Evolutionary conservation across 92 coral and sea anemone genomes (phyloP), one percentile per base, ranked within the genome.

Genomic region (Meandrina meandrites): DNA sequence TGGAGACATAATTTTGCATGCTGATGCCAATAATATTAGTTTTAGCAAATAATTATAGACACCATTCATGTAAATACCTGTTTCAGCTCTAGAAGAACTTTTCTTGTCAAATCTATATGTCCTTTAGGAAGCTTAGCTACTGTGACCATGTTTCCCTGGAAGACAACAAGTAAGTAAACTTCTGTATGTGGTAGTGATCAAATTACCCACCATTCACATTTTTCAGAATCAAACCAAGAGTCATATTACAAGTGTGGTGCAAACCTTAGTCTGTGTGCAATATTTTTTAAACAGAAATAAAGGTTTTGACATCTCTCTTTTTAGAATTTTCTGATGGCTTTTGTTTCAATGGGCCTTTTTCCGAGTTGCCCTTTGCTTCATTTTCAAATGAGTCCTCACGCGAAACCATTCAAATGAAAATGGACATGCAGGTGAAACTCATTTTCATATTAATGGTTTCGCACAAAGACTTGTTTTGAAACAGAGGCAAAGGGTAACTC

Each of bases 131-230:
- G 92, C 84, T 89, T 94, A 67, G 96, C 96, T 40, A 96, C 94
- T 4, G 99, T 95, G 36, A 96, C 99, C 88, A 91, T 81, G 83
- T 93, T 96, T 28, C 99, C 99, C 99, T 96, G 74, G 24, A 83
- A 28, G 19, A 11, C 5, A 68, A 15, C 2, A 69, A 87, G 77
- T 5, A 50, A 76, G 36, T n/a, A 56, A 53, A 36, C 32, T 8
- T 24, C 42, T 48, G 31, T 57, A 69, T 78, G 40, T 60, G 77
- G 16, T 45, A 14, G 32, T 45, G 15, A 45, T 21, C 27, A 73
- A 48, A 45, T 27, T n/a, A 21, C 60, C 34, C 62, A 74, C 50
- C 22, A 60, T 60, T 8, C 67, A 9, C 67, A 4, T 17, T 37
- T 66, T 13, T 22, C 12, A 19, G 57, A 66, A 37, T 40, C 14